Evolutionary conservation across 1,140 invertebrate species (phyloP).

Genomic region (Calliphora vicina): DNA sequence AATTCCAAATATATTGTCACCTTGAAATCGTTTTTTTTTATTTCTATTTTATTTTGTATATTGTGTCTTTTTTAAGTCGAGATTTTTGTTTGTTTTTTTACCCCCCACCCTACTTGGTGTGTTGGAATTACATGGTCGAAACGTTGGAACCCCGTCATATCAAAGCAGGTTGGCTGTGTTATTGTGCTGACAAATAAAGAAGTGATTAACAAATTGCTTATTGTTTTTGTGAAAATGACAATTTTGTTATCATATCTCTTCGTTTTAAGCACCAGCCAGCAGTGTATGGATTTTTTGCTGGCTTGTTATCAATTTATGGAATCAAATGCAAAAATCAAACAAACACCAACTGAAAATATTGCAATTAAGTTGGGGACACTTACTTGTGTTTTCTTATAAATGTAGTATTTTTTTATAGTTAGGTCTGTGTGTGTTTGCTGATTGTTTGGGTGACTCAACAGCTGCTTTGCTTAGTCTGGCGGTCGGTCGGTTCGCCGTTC

Average conservation of each 20-base stretch:
- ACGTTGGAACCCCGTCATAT: not conserved
- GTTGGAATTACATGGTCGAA: not conserved
- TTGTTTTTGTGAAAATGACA: not conserved
- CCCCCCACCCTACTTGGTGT: not conserved
- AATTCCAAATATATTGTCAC: conserved; percentile 7
- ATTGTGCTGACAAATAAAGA: not conserved
- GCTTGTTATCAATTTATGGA: not conserved
- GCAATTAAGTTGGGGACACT: conserved; percentile 7
- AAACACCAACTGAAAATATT: not conserved
- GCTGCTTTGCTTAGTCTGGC: not conserved
- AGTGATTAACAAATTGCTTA: not conserved
- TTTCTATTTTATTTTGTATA: not conserved
- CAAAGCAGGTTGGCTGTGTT: too few relatives aligned
- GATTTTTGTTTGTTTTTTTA: not conserved
- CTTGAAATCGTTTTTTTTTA: not conserved
- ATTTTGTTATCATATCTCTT: conserved; percentile 24
- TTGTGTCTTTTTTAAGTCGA: not conserved
- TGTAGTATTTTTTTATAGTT: not conserved
- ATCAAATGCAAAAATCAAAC: not conserved
- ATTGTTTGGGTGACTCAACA: conserved; percentile 26
- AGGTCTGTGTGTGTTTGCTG: not conserved
- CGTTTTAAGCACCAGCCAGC: too few relatives aligned
- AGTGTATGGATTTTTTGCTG: too few relatives aligned
- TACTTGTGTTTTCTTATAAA: not conserved
- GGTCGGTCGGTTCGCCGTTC: not conserved